Conservation (phyloP, 2,797 vertebrate species). For the Cichlasoma orientale region DNA sequence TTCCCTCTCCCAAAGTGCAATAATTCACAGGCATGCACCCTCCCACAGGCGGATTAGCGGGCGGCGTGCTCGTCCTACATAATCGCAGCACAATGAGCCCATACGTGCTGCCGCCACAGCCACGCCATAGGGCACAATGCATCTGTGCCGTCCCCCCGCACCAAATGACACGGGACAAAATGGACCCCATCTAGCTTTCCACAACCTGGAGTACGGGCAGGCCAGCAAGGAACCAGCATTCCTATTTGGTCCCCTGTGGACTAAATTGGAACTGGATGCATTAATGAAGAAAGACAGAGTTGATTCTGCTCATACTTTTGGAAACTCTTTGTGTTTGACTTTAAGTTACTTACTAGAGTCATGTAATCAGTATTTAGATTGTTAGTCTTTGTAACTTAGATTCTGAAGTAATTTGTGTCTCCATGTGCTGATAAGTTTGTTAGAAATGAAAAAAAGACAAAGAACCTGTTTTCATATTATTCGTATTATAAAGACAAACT, state of each 20-base stretch:
- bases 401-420: constrained; percentile 1
- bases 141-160: constrained; percentile 51
- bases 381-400: constrained; percentile 9
- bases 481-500: background rate
- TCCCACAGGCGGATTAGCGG: constrained; percentile 86
- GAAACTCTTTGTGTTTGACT: constrained; percentile 13
- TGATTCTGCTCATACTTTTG: background rate
- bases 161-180: constrained; percentile 66
- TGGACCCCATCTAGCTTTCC: constrained; percentile 57
- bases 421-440: background rate
- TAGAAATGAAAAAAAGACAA: background rate
- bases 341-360: background rate
- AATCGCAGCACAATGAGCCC: constrained; percentile 82
- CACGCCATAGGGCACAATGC: constrained; percentile 74
- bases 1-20: constrained; percentile 76
- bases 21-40: constrained; percentile 84
- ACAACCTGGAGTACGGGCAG: constrained; percentile 55
- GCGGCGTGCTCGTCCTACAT: constrained; percentile 83
- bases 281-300: constrained; percentile 3
- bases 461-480: background rate
- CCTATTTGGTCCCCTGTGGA: background rate
- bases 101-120: constrained; percentile 69
- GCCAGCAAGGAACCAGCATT: constrained; percentile 6
- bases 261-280: constrained; percentile 1
- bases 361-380: background rate